phyloP scores from a whole-genome alignment of 35 echinoderm and acorn worm genomes.

The Anneissia japonica region DNA sequence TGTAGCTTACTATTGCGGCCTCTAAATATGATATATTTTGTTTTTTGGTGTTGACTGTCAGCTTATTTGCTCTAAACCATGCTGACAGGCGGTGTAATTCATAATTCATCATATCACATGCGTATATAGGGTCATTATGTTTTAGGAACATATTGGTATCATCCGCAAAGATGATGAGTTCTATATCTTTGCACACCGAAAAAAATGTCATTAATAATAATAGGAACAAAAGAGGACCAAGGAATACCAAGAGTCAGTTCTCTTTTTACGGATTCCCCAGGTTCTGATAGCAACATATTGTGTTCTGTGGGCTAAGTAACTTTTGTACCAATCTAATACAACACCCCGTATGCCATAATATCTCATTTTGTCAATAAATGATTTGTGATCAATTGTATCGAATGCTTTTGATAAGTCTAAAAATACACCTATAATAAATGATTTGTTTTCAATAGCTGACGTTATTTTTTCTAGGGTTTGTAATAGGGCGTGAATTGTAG shows the following conservation, averaged over 20 bases:
- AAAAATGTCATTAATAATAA: neutral
- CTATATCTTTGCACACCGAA: too few relatives aligned
- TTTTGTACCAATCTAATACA: slow-evolving; percentile 22
- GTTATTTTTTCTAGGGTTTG: neutral
- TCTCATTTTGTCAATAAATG: slow-evolving; percentile 14
- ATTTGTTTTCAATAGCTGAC: neutral
- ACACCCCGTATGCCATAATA: slow-evolving; percentile 40
- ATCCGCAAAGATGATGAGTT: too few relatives aligned
- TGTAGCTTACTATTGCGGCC: too few relatives aligned
- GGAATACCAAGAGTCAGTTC: neutral
- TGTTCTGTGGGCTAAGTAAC: slow-evolving; percentile 31
- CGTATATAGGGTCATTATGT: too few relatives aligned
- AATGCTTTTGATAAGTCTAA: too few relatives aligned
- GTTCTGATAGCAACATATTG: slow-evolving; percentile 20
- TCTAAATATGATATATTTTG: too few relatives aligned
- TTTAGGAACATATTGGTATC: too few relatives aligned
- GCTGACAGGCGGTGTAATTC: too few relatives aligned
- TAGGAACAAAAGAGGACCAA: neutral
- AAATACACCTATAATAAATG: neutral
- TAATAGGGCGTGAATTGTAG: neutral
- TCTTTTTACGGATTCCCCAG: neutral
- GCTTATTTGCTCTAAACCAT: too few relatives aligned
- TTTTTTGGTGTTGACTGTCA: too few relatives aligned
- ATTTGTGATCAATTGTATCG: slow-evolving; percentile 38
- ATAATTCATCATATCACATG: too few relatives aligned